A percentile compares a stretch with the other conserved stretches of the same genome.
phyloP scores from a whole-genome alignment of 92 coral and sea anemone species.

The Chrysogorgia sp. region DNA sequence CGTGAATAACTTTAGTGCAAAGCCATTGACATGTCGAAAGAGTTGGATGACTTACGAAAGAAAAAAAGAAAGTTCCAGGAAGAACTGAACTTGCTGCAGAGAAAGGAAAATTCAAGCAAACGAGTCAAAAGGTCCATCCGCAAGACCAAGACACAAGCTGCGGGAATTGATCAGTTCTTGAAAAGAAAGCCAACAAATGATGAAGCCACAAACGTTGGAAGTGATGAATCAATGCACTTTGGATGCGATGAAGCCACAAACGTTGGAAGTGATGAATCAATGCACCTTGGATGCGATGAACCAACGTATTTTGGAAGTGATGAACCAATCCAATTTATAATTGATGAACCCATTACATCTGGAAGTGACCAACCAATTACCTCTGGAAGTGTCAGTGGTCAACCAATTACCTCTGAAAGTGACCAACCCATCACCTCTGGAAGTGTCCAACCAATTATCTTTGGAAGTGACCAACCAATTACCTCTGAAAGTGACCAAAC shows the following conservation, averaged over 20 bases:
- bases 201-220: constrained; percentile 16
- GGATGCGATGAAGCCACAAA: too few relatives aligned
- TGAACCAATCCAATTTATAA: background rate
- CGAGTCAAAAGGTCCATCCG: constrained; percentile 31
- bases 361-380: constrained; percentile 3
- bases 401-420: too few relatives aligned
- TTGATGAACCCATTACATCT: too few relatives aligned
- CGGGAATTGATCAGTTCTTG: constrained; percentile 8
- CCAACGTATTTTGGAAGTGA: constrained; percentile 13
- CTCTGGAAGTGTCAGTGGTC: constrained; percentile 8
- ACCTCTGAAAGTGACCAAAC: constrained; percentile 9
- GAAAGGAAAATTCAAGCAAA: constrained; percentile 32
- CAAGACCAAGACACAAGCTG: constrained; percentile 14
- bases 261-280: constrained; percentile 11
- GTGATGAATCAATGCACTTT: constrained; percentile 3
- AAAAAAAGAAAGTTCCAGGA: constrained; percentile 42
- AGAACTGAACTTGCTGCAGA: constrained; percentile 54
- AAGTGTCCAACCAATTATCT: background rate
- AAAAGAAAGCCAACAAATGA: too few relatives aligned
- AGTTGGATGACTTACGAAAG: constrained; percentile 55
- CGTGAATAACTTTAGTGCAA: constrained; percentile 54
- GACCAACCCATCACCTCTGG: too few relatives aligned
- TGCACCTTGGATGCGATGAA: constrained; percentile 1
- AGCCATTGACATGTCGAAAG: constrained; percentile 60
- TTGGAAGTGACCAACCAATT: too few relatives aligned